Evolutionary conservation across 2,888 invertebrate genomes (phyloP).

Genomic region (Phoronis australis): DNA sequence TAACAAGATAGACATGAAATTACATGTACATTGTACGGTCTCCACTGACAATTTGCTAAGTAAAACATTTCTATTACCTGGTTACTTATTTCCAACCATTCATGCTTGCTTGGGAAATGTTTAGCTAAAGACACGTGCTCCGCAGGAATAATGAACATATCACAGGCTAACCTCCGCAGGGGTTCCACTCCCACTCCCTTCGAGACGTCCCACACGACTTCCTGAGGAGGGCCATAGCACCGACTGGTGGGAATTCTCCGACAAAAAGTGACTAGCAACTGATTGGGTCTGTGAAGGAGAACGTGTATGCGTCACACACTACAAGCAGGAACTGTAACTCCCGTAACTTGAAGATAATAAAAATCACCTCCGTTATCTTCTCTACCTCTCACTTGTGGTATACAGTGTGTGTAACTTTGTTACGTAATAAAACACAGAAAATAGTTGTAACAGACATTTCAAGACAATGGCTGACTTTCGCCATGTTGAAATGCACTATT

Average conservation of each 20-base stretch:
- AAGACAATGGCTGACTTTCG: too few relatives aligned
- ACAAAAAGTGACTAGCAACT: constrained; percentile 30
- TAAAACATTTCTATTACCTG: constrained; percentile 6
- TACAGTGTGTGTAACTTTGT: too few relatives aligned
- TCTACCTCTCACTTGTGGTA: too few relatives aligned
- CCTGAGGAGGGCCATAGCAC: constrained; percentile 24
- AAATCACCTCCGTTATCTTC: too few relatives aligned
- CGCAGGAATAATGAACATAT: constrained; percentile 20
- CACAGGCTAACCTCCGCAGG: constrained; percentile 27
- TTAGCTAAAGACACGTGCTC: constrained; percentile 38
- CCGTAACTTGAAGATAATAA: too few relatives aligned
- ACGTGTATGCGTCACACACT: too few relatives aligned
- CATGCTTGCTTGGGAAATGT: constrained; percentile 32
- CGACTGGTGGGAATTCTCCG: constrained; percentile 27
- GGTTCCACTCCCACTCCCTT: constrained; percentile 24
- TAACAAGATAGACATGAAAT: too few relatives aligned
- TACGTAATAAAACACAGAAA: too few relatives aligned
- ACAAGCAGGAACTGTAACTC: too few relatives aligned
- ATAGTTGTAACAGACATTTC: too few relatives aligned
- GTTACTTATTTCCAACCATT: constrained; percentile 37
- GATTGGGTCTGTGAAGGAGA: constrained; percentile 25
- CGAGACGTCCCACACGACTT: constrained; percentile 40
- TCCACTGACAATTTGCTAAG: not conserved
- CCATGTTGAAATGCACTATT: too few relatives aligned
- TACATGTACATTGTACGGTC: too few relatives aligned